Base-by-base conservation (phyloP, 2,888 invertebrate species). In the Diogma glabrata region DNA sequence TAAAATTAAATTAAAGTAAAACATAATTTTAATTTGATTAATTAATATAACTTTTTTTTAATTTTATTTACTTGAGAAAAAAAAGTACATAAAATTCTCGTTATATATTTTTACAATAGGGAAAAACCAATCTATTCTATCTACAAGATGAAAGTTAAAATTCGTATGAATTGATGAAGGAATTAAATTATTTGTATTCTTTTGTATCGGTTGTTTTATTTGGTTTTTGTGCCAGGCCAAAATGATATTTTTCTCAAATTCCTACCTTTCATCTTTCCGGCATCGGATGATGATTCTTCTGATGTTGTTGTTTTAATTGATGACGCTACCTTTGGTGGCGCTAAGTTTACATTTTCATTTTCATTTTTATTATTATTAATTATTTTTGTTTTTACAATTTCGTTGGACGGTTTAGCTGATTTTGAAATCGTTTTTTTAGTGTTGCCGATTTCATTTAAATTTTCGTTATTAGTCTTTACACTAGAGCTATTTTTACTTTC, bases 141-240 rank as follows among this genome's bases (percentile, higher is more conserved):
- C n/a, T n/a, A n/a, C n/a, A n/a, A n/a, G n/a, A n/a, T n/a, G n/a
- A n/a, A n/a, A n/a, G n/a, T n/a, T n/a, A n/a, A n/a, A n/a, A n/a
- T n/a, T n/a, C n/a, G n/a, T n/a, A n/a, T n/a, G n/a, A n/a, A n/a
- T n/a, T n/a, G n/a, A n/a, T n/a, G n/a, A n/a, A n/a, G n/a, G n/a
- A n/a, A n/a, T n/a, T n/a, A n/a, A n/a, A n/a, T n/a, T n/a, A n/a
- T n/a, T n/a, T n/a, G n/a, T n/a, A n/a, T n/a, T n/a, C n/a, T n/a
- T n/a, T n/a, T n/a, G n/a, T n/a, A n/a, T n/a, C n/a, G n/a, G n/a
- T n/a, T 19, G 9, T 40, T 22, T 22, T 57, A 59, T 55, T 60
- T 65, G 56, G 60, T 73, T 72, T 82, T 82, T 58, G 82, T 82
- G 62, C 81, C 82, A 60, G 81, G 81, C 73, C 81, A 81, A 76